Base-by-base conservation (phyloP, 2,888 invertebrate species). In the Lissocephala sabroskyi region DNA sequence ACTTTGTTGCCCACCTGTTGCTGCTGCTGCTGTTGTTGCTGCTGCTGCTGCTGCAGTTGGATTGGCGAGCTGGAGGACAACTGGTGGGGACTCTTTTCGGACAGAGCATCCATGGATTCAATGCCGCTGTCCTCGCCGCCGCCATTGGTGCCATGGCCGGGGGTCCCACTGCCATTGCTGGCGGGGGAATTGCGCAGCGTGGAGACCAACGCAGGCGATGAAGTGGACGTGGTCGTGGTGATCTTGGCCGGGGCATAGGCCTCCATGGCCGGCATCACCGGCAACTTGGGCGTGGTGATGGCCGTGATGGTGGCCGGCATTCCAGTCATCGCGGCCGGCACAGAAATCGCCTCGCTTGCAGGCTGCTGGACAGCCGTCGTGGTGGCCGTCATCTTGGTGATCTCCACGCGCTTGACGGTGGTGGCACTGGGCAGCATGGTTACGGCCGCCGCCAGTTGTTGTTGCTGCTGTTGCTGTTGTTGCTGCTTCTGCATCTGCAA, bases 51-150 rank as follows among this genome's bases (percentile, higher is more conserved):
- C 35, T 13, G 42, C 1, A 40, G 11, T 37, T 45, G 89, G 3
- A 61, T 74, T 57, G 89, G 93, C 82, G 89, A 93, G 49, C 79
- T 77, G 1, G 80, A 79, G 84, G 88, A 91, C 84, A 93, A 92
- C 82, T 94, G 94, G 83, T 94, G 93, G n/a, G 93, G 93, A 57
- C 92, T 93, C 81, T 95, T 95, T 82, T 96, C 95, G 14, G 95
- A 95, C n/a, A 95, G 85, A 1, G 95, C 95, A 81, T 96, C 95
- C 95, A 95, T 95, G 29, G 94, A 94, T 82, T 95, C 95, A 48
- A 95, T 95, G 11, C 95, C 95, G 48, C 95, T 95, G 84, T 95
- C 95, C 80, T 95, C 95, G 36, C 94, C 94, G 73, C 73, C 76
- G 9, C 80, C 79, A 45, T 79, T 80, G 41, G 78, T 78, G 10